Evolutionary conservation across 2,113 vertebrate species (phyloP), one percentile per base, ranked within the genome.

Genomic region (Albula goreensis): DNA sequence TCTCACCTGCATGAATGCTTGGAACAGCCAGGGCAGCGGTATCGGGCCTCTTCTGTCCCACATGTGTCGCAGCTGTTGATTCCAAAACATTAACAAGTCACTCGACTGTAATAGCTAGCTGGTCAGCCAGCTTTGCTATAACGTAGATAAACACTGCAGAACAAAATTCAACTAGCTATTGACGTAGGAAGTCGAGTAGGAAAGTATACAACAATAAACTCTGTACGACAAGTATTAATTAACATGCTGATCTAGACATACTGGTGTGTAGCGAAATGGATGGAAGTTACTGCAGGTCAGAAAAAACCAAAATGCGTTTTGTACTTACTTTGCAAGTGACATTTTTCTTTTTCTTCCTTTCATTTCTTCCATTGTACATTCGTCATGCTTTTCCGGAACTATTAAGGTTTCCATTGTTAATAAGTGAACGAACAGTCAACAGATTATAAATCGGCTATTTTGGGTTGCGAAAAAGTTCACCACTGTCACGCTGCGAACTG

Each of bases 1-100:
- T 41, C 0, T 89, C 94, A 99, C 98, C 98, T 98, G 97, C 98
- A 99, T 0, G 97, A 97, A 2, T 95, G 96, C 19, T 92, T 95
- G 89, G 97, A 93, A 90, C 98, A 99, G 31, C 93, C 93, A 0
- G 98, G 98, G 90, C 98, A 99, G 80, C 93, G 96, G 91, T 99
- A 99, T 83, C 96, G 98, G 0, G 98, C 97, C 91, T 95, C 97
- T 41, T 96, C 93, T 41, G 92, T 87, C 15, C 94, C 95, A 91
- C 98, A 99, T 0, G 95, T 95, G 87, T 96, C 96, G 91, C 98
- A 99, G 0, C 98, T 99, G 91, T 89, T 7, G 92, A 87, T 93
- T 88, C 87, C 52, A 83, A 0, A 19, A 78, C 0, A 15, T 87
- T 31, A 0, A 88, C 91, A 60, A 25, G 7, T 7, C 81, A 60